Base-by-base conservation (phyloP, 2,113 vertebrate species). In the Falcunculus frontatus region DNA sequence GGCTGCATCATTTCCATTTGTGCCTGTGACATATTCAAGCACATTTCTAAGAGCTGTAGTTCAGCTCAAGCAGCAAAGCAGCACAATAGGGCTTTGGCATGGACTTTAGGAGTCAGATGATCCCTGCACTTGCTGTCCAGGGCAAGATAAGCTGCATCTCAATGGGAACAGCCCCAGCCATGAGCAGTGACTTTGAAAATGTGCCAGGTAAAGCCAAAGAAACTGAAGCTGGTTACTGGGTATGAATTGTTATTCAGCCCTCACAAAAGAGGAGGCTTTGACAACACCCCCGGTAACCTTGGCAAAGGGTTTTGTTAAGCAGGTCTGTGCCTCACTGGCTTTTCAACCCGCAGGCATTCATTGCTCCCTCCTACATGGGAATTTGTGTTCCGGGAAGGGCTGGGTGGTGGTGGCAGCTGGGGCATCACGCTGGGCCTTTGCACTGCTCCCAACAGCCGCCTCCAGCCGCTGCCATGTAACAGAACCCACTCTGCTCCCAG, bases 241-340 rank as follows among this genome's bases (percentile, higher is more conserved):
- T 73, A 27, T 82, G 80, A 86, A 96, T 96, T 89, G 90, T 96
- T 96, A 82, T 96, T 96, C 93, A 96, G 60, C 86, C 68, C 88
- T 94, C 83, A 93, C 79, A 94, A 94, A 96, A 93, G 92, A 96
- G 80, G 62, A 90, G 92, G 83, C 88, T 97, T 93, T 87, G 92
- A 94, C 94, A 94, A 62, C 93, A 81, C 76, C 88, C 92, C 69
- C 92, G 46, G 95, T 96, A 97, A 97, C 93, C 95, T 84, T 96
- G 96, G 96, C 92, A 82, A 96, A 96, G 60, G 75, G 96, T 95
- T 97, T 97, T 97, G 95, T 97, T 95, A 87, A 92, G 95, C 90
- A 87, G 95, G 96, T 93, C 92, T 91, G 93, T 94, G 90, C 90
- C 78, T 90, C 49, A 5, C 76, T 95, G 93, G 69, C 93, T 95